Evolutionary conservation across 2,113 vertebrate species (phyloP), one percentile per base, ranked within the genome.

Genomic region (Hyaena hyaena): DNA sequence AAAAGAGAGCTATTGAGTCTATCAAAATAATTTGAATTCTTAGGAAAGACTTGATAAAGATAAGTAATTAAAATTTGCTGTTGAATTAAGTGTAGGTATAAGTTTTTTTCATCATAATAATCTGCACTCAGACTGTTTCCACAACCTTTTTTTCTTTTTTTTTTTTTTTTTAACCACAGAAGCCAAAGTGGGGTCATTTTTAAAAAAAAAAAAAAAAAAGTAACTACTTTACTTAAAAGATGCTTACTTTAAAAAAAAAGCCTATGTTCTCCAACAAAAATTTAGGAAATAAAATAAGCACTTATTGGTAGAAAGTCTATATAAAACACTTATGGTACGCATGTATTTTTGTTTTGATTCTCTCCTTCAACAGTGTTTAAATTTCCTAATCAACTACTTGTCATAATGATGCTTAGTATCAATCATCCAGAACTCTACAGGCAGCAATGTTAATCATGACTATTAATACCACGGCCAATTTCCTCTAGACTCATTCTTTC

Each of bases 11-110:
- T 87, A 82, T 31, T 90, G 79, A 80, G 35, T 71, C 76, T 73
- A 81, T 77, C 94, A 98, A 97, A 94, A 88, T 93, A 92, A 96
- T 89, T 76, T 96, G 19, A 93, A 61, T 92, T 92, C 74, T 73
- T 95, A 73, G 84, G 48, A 69, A 96, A 96, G 33, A 92, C 50
- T 84, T 93, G 50, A 88, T 76, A 86, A 92, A 94, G 89, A 71
- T n/a, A 94, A 87, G 73, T 95, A 94, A 97, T 93, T 96, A 90
- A 93, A 95, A 96, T 81, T 79, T 96, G 10, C 19, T 92, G 1
- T 65, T 95, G 76, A 89, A 83, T 92, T 89, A 71, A 61, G 12
- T 84, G 12, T 93, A 39, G 4, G 14, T 68, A 76, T 68, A 88
- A 82, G 82, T 73, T 90, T 85, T 85, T 95, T 68, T n/a, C 84